Conservation (phyloP, 1,140 invertebrate species). For the Caenorhabditis remanei region DNA sequence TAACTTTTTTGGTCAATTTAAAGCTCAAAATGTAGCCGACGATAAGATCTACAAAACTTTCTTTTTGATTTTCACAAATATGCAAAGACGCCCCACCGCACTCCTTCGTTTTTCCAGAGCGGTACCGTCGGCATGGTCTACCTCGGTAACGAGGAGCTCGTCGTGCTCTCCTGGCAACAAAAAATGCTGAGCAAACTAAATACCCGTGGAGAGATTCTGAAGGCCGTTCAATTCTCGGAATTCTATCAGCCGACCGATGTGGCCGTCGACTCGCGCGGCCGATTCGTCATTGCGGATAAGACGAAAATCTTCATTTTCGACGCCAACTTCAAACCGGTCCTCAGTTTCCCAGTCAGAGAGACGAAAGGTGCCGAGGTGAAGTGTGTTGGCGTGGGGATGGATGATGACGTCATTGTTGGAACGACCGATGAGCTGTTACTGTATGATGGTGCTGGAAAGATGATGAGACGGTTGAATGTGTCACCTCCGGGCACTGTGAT, state of each 20-base stretch:
- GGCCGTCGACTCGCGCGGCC: slow-evolving; percentile 57
- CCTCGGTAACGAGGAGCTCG: slow-evolving; percentile 46
- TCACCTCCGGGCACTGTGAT: slow-evolving; percentile 33
- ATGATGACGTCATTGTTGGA: slow-evolving; percentile 64
- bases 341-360: slow-evolving; percentile 51
- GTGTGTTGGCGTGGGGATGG: slow-evolving; percentile 56
- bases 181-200: slow-evolving; percentile 52
- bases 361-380: slow-evolving; percentile 58
- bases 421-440: slow-evolving; percentile 49
- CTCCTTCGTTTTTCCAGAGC: background rate
- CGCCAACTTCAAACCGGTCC: slow-evolving; percentile 50
- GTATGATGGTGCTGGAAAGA: slow-evolving; percentile 59
- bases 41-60: too few species aligned
- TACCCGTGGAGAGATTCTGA: slow-evolving; percentile 39
- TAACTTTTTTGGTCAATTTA: too few species aligned
- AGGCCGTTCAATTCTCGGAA: slow-evolving; percentile 60
- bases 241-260: slow-evolving; percentile 58
- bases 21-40: too few species aligned
- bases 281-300: slow-evolving; percentile 62
- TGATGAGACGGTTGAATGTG: slow-evolving; percentile 49
- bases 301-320: slow-evolving; percentile 63
- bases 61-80: too few species aligned
- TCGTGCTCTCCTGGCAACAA: slow-evolving; percentile 58
- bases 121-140: slow-evolving; percentile 59
- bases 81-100: too few species aligned